phyloP scores from a whole-genome alignment of 2,797 vertebrate genomes.

The Cirrhinus molitorella region DNA sequence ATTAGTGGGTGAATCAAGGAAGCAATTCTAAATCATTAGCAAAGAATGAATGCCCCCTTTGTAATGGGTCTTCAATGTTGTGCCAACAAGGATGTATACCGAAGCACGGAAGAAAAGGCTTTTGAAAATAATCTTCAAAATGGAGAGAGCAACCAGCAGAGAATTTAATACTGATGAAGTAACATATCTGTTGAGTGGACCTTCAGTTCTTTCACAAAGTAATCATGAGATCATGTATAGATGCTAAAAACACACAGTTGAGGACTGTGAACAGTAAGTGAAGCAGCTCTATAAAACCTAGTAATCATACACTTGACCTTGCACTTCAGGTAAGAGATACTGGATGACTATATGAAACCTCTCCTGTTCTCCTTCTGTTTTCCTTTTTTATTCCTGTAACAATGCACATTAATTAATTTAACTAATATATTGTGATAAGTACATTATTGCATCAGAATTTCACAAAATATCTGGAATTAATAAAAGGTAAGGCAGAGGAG shows the following conservation, averaged over 20 bases:
- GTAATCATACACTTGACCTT: constrained; percentile 18
- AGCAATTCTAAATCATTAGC: constrained; percentile 57
- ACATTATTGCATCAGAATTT: constrained; percentile 47
- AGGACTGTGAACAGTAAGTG: constrained; percentile 18
- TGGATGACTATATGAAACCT: not conserved
- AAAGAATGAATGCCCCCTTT: constrained; percentile 50
- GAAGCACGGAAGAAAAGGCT: constrained; percentile 22
- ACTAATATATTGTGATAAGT: constrained; percentile 22
- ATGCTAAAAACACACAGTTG: not conserved
- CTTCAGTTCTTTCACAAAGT: not conserved
- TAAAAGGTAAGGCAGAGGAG: constrained; percentile 55
- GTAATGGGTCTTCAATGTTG: constrained; percentile 34
- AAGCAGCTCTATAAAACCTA: constrained; percentile 23
- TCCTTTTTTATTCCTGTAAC: not conserved
- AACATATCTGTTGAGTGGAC: constrained; percentile 3
- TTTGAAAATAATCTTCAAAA: constrained; percentile 4
- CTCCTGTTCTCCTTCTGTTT: not conserved
- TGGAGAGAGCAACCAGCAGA: not conserved
- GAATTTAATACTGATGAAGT: not conserved
- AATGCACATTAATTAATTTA: not conserved
- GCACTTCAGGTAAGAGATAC: not conserved
- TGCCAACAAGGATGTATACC: constrained; percentile 30
- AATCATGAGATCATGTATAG: constrained; percentile 19
- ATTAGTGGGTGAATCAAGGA: constrained; percentile 54
- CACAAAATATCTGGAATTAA: constrained; percentile 62